Conservation (phyloP, 2,797 vertebrate genomes). For the Acanthurus leucopareius region DNA sequence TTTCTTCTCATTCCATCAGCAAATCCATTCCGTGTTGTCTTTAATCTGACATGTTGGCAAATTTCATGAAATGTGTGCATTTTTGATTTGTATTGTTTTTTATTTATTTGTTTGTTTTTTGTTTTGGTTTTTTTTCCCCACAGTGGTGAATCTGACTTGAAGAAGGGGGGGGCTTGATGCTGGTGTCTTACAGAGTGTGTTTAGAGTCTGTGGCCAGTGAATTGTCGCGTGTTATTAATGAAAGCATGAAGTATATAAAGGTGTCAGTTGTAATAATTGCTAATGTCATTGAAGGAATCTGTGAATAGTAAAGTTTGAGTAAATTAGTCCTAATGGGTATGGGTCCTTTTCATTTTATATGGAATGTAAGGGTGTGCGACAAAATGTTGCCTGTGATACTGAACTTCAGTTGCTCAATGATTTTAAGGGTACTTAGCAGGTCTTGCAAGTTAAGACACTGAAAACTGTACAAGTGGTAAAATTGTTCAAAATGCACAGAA, state of each 20-base stretch:
- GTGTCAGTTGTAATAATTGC: constrained; percentile 17
- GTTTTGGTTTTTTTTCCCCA: too few relatives aligned
- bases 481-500: neutral
- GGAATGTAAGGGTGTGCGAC: neutral
- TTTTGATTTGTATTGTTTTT: too few relatives aligned
- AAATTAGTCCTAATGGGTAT: neutral
- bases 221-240: constrained; percentile 32
- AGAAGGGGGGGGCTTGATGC: constrained; percentile 1
- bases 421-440: constrained; percentile 8
- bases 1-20: constrained; percentile 16
- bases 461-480: constrained; percentile 10
- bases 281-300: constrained; percentile 19
- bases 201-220: constrained; percentile 18
- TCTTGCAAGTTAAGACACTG: constrained; percentile 19
- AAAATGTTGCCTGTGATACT: neutral
- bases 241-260: constrained; percentile 37
- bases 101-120: too few relatives aligned
- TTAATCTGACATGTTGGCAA: neutral
- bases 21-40: neutral
- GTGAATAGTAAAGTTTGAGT: constrained; percentile 4
- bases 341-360: constrained; percentile 9
- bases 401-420: neutral
- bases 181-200: constrained; percentile 12
- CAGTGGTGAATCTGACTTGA: too few relatives aligned
- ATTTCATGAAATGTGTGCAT: neutral